phyloP scores from a whole-genome alignment of 2,113 vertebrate species.

The human region DNA sequence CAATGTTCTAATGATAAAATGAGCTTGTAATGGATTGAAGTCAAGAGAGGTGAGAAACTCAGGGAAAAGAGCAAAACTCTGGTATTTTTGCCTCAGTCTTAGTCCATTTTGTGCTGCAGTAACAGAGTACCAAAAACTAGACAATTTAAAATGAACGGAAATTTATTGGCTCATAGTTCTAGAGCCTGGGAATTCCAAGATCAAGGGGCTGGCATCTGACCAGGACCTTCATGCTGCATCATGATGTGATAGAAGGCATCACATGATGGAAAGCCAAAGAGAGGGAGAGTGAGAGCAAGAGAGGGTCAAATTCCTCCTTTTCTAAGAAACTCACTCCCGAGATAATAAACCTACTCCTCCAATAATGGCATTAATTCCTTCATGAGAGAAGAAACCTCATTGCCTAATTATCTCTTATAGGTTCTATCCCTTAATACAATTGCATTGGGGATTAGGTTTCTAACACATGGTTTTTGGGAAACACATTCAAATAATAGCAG shows the following conservation, averaged over 20 bases:
- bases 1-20: conserved; percentile 29
- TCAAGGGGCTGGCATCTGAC: background rate
- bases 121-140: background rate
- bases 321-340: too few relatives aligned
- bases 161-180: background rate
- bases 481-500: background rate
- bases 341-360: background rate
- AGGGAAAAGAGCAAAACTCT: background rate
- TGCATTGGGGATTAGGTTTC: background rate
- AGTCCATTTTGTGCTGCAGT: background rate
- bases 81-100: background rate
- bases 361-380: background rate
- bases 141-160: background rate
- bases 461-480: background rate
- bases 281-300: background rate
- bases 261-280: background rate
- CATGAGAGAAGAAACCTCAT: background rate
- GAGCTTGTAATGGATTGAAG: background rate
- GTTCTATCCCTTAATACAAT: background rate
- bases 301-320: background rate
- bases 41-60: background rate
- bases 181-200: background rate
- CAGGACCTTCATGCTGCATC: background rate
- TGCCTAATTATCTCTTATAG: background rate
- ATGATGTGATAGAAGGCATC: background rate